Conservation (phyloP, 2,888 invertebrate species). For the Cryptosula pallasiana region DNA sequence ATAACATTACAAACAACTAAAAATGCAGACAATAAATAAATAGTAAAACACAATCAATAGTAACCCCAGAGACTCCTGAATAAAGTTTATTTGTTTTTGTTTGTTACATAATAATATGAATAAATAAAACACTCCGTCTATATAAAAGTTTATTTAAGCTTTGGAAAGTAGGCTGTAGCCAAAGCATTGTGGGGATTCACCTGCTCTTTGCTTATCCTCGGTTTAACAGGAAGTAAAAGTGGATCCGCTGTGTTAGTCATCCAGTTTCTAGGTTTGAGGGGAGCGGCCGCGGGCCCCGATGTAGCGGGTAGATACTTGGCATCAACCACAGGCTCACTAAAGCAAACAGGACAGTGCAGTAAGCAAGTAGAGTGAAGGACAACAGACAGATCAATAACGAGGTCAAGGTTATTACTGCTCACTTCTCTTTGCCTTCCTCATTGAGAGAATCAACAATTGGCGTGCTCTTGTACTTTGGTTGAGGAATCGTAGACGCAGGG, state of each 20-base stretch:
- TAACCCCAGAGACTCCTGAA: too few relatives aligned
- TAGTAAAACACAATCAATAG: not conserved
- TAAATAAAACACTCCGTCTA: not conserved
- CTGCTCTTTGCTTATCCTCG: not conserved
- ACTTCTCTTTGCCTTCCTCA: constrained; percentile 11
- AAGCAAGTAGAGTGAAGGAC: too few relatives aligned
- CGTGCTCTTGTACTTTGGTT: constrained; percentile 16
- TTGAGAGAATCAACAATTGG: not conserved
- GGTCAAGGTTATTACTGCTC: too few relatives aligned
- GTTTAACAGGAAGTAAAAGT: not conserved
- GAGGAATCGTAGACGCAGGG: not conserved
- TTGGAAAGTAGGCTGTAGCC: constrained; percentile 7
- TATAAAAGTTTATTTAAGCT: not conserved
- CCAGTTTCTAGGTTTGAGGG: constrained; percentile 10
- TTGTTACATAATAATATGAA: not conserved
- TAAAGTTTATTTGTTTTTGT: too few relatives aligned
- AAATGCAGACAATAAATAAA: not conserved
- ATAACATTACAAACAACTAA: not conserved
- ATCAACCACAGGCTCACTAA: constrained; percentile 42
- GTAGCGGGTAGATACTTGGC: constrained; percentile 41
- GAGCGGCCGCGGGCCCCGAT: constrained; percentile 30
- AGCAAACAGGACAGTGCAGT: too few relatives aligned
- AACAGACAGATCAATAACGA: too few relatives aligned
- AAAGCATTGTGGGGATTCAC: constrained; percentile 15
- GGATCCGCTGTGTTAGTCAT: not conserved